phyloP scores from a whole-genome alignment of 2,797 vertebrate species.

The Melopsittacus undulatus region DNA sequence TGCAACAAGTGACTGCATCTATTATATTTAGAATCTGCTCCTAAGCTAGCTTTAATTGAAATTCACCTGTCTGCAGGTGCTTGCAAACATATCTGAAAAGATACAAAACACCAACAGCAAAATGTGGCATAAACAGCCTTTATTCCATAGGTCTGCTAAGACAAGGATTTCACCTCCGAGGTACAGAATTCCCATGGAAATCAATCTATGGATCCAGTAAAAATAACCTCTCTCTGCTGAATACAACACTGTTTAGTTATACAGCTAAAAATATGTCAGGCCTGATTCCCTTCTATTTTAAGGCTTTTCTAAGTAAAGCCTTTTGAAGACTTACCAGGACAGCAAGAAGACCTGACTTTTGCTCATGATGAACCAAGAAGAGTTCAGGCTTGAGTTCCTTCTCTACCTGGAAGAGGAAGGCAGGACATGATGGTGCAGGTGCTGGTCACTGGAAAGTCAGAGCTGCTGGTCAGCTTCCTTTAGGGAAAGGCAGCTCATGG shows the following conservation, averaged over 20 bases:
- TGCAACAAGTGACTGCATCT: neutral
- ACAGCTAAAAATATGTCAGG: neutral
- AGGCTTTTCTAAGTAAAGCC: neutral
- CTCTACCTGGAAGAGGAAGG: neutral
- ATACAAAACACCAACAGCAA: neutral
- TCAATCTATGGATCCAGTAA: conserved; percentile 26
- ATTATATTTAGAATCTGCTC: neutral
- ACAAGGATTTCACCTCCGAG: neutral
- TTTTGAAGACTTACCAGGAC: neutral
- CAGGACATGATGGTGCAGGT: neutral
- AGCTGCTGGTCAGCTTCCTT: neutral
- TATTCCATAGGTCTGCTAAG: neutral
- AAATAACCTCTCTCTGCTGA: conserved; percentile 29
- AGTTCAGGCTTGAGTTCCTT: neutral
- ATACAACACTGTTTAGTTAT: neutral
- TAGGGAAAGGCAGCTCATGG: neutral
- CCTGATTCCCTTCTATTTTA: conserved; percentile 3
- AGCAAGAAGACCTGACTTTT: neutral
- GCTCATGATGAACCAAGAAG: neutral
- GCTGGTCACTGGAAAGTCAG: neutral
- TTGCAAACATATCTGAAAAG: neutral
- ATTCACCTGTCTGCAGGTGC: neutral
- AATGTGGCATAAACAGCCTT: neutral
- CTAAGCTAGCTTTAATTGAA: neutral
- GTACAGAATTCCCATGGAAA: conserved; percentile 12